Base-by-base conservation (phyloP, 2,888 invertebrate genomes). In the Nematopogon swammerdamellus region DNA sequence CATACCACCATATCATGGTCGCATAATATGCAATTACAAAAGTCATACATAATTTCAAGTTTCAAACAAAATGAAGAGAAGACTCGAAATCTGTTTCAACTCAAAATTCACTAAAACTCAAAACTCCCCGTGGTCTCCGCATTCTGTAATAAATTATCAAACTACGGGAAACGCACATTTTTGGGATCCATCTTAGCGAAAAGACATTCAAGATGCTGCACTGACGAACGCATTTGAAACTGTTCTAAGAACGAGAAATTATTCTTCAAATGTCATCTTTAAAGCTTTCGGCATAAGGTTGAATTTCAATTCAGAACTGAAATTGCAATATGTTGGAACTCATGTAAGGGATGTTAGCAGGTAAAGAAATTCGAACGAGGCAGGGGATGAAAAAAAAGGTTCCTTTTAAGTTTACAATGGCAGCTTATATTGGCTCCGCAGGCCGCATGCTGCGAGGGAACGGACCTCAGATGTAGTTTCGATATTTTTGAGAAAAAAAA, bases 291-390 rank as follows among this genome's bases (percentile, higher is more conserved):
- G 62, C 63, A 54, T 59, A 62, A 59, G 53, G 53, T 47, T 3
- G 16, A 16, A 57, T 14, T 43, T 2, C 55, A 60, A 51, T 18
- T 52, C 10, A n/a, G n/a, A n/a, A n/a, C n/a, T n/a, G n/a, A n/a
- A n/a, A n/a, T n/a, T n/a, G n/a, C n/a, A n/a, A n/a, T n/a, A n/a
- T n/a, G n/a, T n/a, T n/a, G n/a, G n/a, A n/a, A n/a, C n/a, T n/a
- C n/a, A 14, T 36, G 36, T 52, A 55, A 61, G 58, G 63, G 62
- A 60, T 61, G 60, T 53, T 56, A 61, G 72, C 79, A 79, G 79
- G 79, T 79, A 79, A 65, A 73, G 73, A 75, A 76, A 76, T 76
- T 74, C 65, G 67, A 79, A 77, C 75, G 68, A 70, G 74, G 67
- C 68, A 65, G 74, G 75, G 79, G 79, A 72, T 72, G 72, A 64